A percentile compares a stretch with the other conserved stretches of the same genome.
Conservation (phyloP, 2,888 invertebrate genomes). For the Chorisops tibialis region DNA sequence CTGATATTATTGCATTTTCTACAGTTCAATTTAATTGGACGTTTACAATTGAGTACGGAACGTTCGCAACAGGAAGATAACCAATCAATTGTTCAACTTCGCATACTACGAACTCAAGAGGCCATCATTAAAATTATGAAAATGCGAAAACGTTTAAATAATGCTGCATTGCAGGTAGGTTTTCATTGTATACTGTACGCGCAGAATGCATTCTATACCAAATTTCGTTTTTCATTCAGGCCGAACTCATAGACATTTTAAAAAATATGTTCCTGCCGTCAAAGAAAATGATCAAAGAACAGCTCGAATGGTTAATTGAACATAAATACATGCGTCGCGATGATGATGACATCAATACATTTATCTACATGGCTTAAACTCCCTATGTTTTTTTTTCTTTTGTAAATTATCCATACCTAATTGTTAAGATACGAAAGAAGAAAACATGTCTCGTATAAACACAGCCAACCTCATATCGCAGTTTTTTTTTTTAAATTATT, state of each 20-base stretch:
- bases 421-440: too few species aligned
- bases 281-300: conserved; percentile 99
- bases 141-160: conserved; percentile 92
- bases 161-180: conserved; percentile 82
- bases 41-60: conserved; percentile 92
- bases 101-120: conserved; percentile 91
- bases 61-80: conserved; percentile 95
- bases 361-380: conserved; percentile 89
- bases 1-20: conserved; percentile 25
- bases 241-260: conserved; percentile 95
- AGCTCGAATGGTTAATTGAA: conserved; percentile 98
- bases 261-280: conserved; percentile 99
- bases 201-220: background rate
- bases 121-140: conserved; percentile 99
- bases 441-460: too few species aligned
- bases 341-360: conserved; percentile 95
- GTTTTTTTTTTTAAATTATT: too few species aligned
- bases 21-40: conserved; percentile 87
- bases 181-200: background rate
- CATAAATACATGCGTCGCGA: conserved; percentile 96
- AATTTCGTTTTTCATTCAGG: conserved; percentile 51
- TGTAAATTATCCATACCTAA: background rate
- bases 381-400: background rate
- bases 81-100: conserved; percentile 94
- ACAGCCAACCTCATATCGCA: too few species aligned